Evolutionary conservation across 2,113 vertebrate genomes (phyloP).

Genomic region (Trichechus manatus): DNA sequence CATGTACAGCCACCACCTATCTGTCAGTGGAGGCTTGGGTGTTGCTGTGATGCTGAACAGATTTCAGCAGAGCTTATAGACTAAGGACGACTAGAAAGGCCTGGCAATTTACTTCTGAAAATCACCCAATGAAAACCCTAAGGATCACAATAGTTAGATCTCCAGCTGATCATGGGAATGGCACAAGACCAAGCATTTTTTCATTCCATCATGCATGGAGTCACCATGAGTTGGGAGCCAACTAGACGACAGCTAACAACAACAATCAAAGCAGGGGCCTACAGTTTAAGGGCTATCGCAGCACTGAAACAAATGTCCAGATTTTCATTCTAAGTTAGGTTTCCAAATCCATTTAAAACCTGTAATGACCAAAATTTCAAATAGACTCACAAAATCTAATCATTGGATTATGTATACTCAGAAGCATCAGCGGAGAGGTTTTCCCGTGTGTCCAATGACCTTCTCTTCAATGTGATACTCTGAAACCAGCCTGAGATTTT

Average conservation of each 20-base stretch:
- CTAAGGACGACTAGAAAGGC: not conserved
- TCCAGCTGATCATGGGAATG: not conserved
- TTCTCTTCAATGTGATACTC: constrained; percentile 29
- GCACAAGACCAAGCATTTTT: not conserved
- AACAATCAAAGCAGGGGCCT: constrained; percentile 17
- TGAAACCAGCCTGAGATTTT: constrained; percentile 49
- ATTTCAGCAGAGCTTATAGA: not conserved
- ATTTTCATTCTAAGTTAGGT: constrained; percentile 57
- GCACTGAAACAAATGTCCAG: constrained; percentile 4
- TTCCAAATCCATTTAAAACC: constrained; percentile 44
- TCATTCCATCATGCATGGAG: not conserved
- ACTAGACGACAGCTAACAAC: not conserved
- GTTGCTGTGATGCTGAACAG: not conserved
- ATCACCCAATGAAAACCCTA: not conserved
- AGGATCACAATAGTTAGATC: not conserved
- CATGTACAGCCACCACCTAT: not conserved
- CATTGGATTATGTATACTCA: not conserved
- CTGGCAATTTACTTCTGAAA: not conserved
- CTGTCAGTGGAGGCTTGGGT: not conserved
- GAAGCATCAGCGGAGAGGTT: constrained; percentile 4
- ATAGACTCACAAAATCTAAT: constrained; percentile 35
- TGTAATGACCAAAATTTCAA: constrained; percentile 35
- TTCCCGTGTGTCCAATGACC: not conserved
- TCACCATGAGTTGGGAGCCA: not conserved
- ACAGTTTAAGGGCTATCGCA: not conserved